phyloP scores from a whole-genome alignment of 2,888 invertebrate genomes.

The Pollenia labialis region DNA sequence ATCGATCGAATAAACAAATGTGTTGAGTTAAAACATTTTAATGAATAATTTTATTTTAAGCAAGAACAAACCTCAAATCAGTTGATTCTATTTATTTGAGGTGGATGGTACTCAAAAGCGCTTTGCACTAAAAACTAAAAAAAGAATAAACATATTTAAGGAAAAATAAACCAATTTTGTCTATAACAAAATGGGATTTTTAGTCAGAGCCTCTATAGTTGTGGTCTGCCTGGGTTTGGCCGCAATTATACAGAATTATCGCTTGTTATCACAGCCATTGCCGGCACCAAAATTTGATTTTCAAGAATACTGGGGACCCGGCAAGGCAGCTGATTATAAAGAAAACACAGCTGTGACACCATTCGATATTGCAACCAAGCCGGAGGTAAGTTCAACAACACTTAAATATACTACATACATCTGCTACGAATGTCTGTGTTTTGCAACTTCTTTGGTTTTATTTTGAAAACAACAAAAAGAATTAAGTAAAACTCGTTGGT shows the following conservation, averaged over 20 bases:
- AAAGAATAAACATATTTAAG: neutral
- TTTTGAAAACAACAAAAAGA: slow-evolving; percentile 3
- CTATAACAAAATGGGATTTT: slow-evolving; percentile 73
- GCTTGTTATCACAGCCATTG: slow-evolving; percentile 78
- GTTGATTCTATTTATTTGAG: slow-evolving; percentile 56
- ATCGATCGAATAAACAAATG: neutral
- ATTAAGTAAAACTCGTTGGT: slow-evolving; percentile 16
- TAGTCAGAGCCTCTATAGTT: slow-evolving; percentile 77
- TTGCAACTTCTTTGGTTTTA: neutral
- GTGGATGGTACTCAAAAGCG: slow-evolving; percentile 21
- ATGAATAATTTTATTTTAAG: slow-evolving; percentile 37
- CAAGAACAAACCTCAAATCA: slow-evolving; percentile 47
- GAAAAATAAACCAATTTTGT: neutral
- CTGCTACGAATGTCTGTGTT: neutral
- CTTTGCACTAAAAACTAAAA: neutral
- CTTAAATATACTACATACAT: neutral
- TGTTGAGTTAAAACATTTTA: slow-evolving; percentile 12
- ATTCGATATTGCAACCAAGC: slow-evolving; percentile 78
- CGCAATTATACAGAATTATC: slow-evolving; percentile 80
- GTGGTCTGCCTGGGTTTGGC: slow-evolving; percentile 77
- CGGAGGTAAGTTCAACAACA: slow-evolving; percentile 76
- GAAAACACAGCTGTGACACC: slow-evolving; percentile 80
- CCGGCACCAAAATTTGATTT: slow-evolving; percentile 80
- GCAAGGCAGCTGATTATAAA: slow-evolving; percentile 77
- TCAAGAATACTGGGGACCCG: slow-evolving; percentile 83